Evolutionary conservation across 92 coral and sea anemone genomes (phyloP), one percentile per base, ranked within the genome.

Genomic region (Porites lobata): DNA sequence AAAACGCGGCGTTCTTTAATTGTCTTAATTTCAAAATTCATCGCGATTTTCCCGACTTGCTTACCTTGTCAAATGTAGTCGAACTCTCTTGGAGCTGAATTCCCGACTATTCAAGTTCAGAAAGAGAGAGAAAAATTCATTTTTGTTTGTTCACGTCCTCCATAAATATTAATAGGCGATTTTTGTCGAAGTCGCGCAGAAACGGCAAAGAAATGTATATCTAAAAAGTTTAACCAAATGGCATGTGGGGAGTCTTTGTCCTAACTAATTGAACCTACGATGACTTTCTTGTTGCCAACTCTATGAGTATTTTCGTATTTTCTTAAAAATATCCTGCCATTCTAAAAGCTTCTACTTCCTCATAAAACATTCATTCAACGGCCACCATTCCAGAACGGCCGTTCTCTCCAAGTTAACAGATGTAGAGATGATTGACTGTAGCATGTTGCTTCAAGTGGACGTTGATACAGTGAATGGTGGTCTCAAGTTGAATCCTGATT

Each of bases 391-490:
- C 63, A 57, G 63, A 57, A 8, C 5, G 4, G 8, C 20, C 54
- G 32, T 9, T 32, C 20, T 17, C 6, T 76, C 12, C 0, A 9
- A 7, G 63, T 57, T 57, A 8, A 57, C 63, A 57, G 63, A 57
- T 57, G 17, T 57, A 7, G 63, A 57, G 63, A 57, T 57, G 63
- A 57, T 57, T 57, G 63, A 15, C 63, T 8, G 63, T 10, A 57
- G 13, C 52, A 96, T 93, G 97, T 92, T 96, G 67, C 94, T 96
- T 2, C 91, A 90, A 47, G 90, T 96, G 7, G 94, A 96, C 66
- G 97, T 95, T 17, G 93, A 96, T 90, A 78, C 94, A 56, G 96
- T 85, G 20, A 95, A 94, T 38, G 98, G 99, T 9, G 99, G 99
- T 2, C 83, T 96, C 78, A 90, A 88, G 63, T 87, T 96, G 87